Evolutionary conservation across 2,797 vertebrate species (phyloP), one percentile per base, ranked within the genome.

Genomic region (Enteromius trimaculatus): DNA sequence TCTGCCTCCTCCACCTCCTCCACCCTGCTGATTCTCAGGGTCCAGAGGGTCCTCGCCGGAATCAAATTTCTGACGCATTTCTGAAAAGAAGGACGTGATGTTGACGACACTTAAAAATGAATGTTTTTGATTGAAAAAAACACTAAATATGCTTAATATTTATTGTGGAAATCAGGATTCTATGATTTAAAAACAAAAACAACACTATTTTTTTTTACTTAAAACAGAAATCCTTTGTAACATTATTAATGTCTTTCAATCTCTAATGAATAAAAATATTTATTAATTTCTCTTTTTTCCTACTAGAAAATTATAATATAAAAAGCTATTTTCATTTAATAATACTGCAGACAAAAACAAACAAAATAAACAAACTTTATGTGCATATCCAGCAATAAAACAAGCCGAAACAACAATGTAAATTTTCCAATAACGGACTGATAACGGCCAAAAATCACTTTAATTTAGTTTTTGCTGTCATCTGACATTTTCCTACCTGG

Each of bases 31-130:
- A 87, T 91, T 96, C 82, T 96, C 96, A 0, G 95, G 96, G 89
- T 96, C 96, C 88, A 96, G 89, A 0, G 96, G 96, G 80, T 96
- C 96, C 71, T 96, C 96, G 0, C 96, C 96, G 0, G 93, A 93
- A 17, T 96, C 96, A 5, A 96, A 96, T 89, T 96, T 96, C 92
- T 96, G 94, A 77, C 96, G 93, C 95, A 95, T 96, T 89, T 96
- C 96, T 96, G 69, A 51, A 82, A 37, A 37, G 37, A 6, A 37
- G 37, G 6, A 37, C n/a, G n/a, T n/a, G n/a, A 37, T 1, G 37
- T 37, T 37, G 37, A 7, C 37, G 6, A 7, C 37, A 7, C 37
- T 37, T 37, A 37, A 37, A 37, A 6, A 37, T 37, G 1, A 37
- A 7, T 7, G 37, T 7, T 37, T 37, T 37, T 7, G 37, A 6